Evolutionary conservation across 2,888 invertebrate species (phyloP).

Genomic region (Nomada goodeniana): DNA sequence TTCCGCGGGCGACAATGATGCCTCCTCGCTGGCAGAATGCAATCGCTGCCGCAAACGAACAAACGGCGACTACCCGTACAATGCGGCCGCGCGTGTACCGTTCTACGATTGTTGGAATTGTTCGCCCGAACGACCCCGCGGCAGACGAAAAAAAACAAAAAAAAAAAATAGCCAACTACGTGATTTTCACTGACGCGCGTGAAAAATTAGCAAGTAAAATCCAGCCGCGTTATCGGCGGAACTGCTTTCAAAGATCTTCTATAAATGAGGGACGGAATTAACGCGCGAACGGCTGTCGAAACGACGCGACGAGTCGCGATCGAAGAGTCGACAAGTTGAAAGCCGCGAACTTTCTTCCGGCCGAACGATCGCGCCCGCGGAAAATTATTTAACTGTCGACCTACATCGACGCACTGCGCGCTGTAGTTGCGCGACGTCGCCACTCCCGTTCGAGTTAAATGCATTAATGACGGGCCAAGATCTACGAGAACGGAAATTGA

Average conservation of each 20-base stretch:
- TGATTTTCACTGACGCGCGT: conserved; percentile 68
- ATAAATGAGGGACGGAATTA: conserved; percentile 32
- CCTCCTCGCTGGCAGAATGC: conserved; percentile 72
- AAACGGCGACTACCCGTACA: conserved; percentile 48
- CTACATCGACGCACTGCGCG: background rate
- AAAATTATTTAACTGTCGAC: background rate
- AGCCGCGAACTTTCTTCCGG: too few species aligned
- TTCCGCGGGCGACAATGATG: conserved; percentile 82
- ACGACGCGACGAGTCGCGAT: background rate
- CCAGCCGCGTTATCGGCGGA: conserved; percentile 26
- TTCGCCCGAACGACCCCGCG: conserved; percentile 27
- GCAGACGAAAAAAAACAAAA: conserved; percentile 37
- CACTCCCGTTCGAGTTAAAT: background rate
- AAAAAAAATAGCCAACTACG: conserved; percentile 58
- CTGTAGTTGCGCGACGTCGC: too few species aligned
- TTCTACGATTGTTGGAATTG: conserved; percentile 50
- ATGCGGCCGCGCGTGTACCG: conserved; percentile 51
- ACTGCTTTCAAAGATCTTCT: conserved; percentile 28
- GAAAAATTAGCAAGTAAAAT: conserved; percentile 70
- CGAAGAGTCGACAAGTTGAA: too few species aligned
- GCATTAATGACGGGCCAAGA: conserved; percentile 36
- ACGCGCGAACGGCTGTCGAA: conserved; percentile 3
- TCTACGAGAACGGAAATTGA: conserved; percentile 70
- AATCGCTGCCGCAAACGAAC: conserved; percentile 67
- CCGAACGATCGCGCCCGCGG: background rate